Percentiles rank a stretch among this genome's conserved stretches.
phyloP scores from a whole-genome alignment of 2,797 vertebrate genomes.

The Dipus sagitta region DNA sequence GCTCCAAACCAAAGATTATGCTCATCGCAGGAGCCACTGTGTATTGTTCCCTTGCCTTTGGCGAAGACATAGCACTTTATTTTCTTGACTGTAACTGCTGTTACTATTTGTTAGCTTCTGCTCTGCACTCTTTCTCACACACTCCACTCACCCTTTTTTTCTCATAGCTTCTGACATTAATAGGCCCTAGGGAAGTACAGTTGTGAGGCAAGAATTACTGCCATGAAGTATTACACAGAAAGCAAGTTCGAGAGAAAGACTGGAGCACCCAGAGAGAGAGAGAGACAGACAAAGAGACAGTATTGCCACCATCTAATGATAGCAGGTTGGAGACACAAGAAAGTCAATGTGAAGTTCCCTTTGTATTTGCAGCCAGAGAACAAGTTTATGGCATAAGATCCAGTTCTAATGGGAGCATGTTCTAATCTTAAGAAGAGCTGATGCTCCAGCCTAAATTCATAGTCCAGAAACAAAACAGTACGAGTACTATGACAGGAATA shows the following conservation, averaged over 20 bases:
- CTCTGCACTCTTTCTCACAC: background rate
- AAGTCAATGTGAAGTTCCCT: background rate
- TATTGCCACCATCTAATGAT: background rate
- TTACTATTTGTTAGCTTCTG: background rate
- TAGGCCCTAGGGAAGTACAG: background rate
- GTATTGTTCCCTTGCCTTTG: background rate
- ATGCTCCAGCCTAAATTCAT: background rate
- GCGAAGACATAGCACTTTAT: background rate
- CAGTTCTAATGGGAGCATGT: background rate
- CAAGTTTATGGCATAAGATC: rapidly evolving
- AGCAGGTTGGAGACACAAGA: background rate
- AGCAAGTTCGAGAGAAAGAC: background rate
- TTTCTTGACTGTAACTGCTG: background rate
- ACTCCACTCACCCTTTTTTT: background rate
- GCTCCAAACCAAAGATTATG: background rate
- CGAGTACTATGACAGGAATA: background rate
- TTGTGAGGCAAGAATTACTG: background rate
- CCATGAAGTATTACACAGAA: background rate
- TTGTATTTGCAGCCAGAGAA: background rate
- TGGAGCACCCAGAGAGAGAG: background rate
- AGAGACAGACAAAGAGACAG: background rate
- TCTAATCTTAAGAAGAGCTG: background rate
- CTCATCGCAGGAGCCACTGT: background rate
- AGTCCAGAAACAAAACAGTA: background rate
- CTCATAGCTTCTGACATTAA: background rate